A percentile compares a stretch with the other conserved stretches of the same genome.
phyloP scores from a whole-genome alignment of 2,113 vertebrate species.

The Malaclemys terrapin region DNA sequence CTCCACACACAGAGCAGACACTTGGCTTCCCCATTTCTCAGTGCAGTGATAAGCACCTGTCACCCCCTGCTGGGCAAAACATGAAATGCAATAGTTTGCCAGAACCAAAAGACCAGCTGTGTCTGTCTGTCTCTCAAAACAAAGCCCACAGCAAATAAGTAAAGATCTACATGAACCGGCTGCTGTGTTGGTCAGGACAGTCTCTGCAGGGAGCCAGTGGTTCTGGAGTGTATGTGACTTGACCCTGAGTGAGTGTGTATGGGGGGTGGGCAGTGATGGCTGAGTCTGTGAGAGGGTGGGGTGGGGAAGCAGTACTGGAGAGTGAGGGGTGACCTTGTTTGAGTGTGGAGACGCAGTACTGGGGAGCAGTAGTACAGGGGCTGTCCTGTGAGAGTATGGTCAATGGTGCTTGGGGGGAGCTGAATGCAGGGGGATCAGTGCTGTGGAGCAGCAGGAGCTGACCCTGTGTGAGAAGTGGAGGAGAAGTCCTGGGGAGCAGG shows the following conservation, averaged over 20 bases:
- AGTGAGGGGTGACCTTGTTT: background rate
- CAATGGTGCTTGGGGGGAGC: background rate
- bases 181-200: background rate
- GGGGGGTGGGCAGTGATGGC: background rate
- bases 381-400: background rate
- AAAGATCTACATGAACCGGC: conserved; percentile 3
- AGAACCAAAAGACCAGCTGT: conserved; percentile 47
- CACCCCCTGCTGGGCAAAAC: conserved; percentile 44
- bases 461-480: background rate
- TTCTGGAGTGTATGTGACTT: background rate
- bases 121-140: conserved; percentile 52
- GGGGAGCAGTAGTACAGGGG: background rate
- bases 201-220: background rate
- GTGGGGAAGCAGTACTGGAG: background rate
- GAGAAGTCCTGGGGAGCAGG: background rate
- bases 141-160: conserved; percentile 6
- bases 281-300: background rate
- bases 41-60: background rate
- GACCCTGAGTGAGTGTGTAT: background rate
- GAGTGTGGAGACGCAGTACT: background rate
- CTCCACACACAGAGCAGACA: background rate
- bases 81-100: background rate
- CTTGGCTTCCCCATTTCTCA: background rate
- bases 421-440: background rate
- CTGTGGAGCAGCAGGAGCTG: background rate